Base-by-base conservation (phyloP, 2,888 invertebrate species). In the Oligia fasciuncula region DNA sequence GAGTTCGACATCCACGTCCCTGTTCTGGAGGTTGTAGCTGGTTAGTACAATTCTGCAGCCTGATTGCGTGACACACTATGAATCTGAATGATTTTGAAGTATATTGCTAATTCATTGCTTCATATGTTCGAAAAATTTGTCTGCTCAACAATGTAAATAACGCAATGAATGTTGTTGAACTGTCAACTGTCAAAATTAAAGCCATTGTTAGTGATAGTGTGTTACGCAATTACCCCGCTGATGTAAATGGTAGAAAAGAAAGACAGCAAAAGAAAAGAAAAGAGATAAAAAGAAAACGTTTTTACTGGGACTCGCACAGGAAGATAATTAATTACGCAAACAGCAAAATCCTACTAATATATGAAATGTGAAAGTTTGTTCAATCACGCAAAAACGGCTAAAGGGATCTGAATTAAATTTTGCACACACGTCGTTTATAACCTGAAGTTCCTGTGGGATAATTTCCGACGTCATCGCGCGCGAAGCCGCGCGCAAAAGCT, bases 1-100 rank as follows among this genome's bases (percentile, higher is more conserved):
- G 77, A 87, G 0, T 80, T 95, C 23, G 90, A 93, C 8, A 81
- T 85, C 1, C 68, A 90, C 4, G 88, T 95, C 23, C 95, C 95
- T 0, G 83, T 79, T 4, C 49, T 95, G 4, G 90, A 92, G 0
- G 73, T 90, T 1, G 79, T 85, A 13, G 84, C 91, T 54, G 90
- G 94, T 93, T 85, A 90, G 49, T 49, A 49, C 13, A 49, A 49
- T 49, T 49, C 49, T 49, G 49, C 49, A 13, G 0, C 49, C 49
- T 49, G 46, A 46, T 13, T 13, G 49, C 11, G 13, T 49, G 13
- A 49, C 9, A 57, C 3, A 57, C 23, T 11, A 23, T 23, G 4
- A 23, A 54, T 19, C 8, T 54, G 19, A 54, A 54, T 54, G 0
- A 54, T 49, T 49, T 49, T 49, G 49, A 49, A 49, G 49, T 14